Evolutionary conservation across 2,888 invertebrate species (phyloP).

Genomic region (Aphodius granarius): DNA sequence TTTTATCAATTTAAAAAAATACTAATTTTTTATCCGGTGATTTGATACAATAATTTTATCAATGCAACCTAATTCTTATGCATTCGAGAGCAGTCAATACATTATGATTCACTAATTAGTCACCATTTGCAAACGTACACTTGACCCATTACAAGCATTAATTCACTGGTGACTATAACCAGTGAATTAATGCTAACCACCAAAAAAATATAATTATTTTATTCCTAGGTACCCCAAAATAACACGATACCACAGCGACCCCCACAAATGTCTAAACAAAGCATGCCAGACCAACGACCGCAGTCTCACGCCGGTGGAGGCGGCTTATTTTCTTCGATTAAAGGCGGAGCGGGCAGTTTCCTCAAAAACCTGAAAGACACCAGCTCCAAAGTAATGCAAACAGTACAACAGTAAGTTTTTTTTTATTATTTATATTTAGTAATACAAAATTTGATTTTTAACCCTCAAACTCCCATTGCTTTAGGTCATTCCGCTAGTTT

Average conservation of each 20-base stretch:
- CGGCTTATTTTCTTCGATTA: conserved; percentile 83
- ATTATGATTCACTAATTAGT: too few species aligned
- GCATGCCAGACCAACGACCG: conserved; percentile 44
- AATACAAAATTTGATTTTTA: background rate
- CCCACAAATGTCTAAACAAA: conserved; percentile 44
- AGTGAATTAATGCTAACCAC: too few species aligned
- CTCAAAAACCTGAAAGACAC: conserved; percentile 95
- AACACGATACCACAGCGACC: conserved; percentile 43
- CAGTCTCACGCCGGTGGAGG: conserved; percentile 28
- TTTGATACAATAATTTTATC: too few species aligned
- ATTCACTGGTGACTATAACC: too few species aligned
- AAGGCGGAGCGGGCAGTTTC: conserved; percentile 91
- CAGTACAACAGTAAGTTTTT: conserved; percentile 80
- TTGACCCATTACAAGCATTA: too few species aligned
- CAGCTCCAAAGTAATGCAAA: conserved; percentile 95
- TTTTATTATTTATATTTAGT: background rate
- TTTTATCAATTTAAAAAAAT: too few species aligned
- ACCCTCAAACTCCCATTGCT: too few species aligned
- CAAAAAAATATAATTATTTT: background rate
- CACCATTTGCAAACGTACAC: too few species aligned
- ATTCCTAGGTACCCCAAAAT: conserved; percentile 18
- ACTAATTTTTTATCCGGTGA: too few species aligned
- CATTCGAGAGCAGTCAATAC: too few species aligned
- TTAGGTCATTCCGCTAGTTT: too few species aligned
- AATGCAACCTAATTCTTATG: too few species aligned